Base-by-base conservation (phyloP, 2,797 vertebrate genomes). In the Luscinia luscinia region DNA sequence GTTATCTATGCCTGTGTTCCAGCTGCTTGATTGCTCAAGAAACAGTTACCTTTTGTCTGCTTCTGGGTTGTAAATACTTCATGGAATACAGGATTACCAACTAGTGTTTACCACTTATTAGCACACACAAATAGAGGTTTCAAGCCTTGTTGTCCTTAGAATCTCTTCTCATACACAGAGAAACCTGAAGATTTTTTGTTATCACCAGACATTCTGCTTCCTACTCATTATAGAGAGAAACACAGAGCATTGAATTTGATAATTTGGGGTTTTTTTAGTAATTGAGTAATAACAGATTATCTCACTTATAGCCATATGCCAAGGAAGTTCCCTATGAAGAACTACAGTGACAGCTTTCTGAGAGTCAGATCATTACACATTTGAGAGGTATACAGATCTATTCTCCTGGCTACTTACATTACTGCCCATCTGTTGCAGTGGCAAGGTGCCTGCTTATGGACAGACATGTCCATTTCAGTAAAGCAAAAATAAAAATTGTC, bases 371-470 rank as follows among this genome's bases (percentile, higher is more conserved):
- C 74, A 66, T 52, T 81, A 78, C 64, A 64, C n/a, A 80, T 76
- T 77, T 84, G 74, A 52, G 61, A 90, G 3, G 0, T 57, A 75
- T 8, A 70, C 59, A 82, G 70, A 84, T 46, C 64, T 86, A 41
- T 68, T 87, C 85, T 79, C 52, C 92, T 75, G 85, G 57, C 88
- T 94, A 89, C 87, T 90, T 90, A 67, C 36, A 46, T 75, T 96
- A 45, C 79, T 87, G 80, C 30, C 94, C 94, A 95, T 95, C 87
- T 94, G 95, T 81, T 55, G 48, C 81, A 77, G 76, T 87, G 86
- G 80, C 93, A 94, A 80, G 55, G 38, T 45, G 78, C 94, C 87
- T 83, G 73, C 63, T 69, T 90, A 41, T 51, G 87, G 92, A 84
- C 68, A 85, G 69, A 86, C 17, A 9, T 34, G 38, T 75, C 85